Conservation (phyloP, 2,113 vertebrate species). For the Chloropsis hardwickii region DNA sequence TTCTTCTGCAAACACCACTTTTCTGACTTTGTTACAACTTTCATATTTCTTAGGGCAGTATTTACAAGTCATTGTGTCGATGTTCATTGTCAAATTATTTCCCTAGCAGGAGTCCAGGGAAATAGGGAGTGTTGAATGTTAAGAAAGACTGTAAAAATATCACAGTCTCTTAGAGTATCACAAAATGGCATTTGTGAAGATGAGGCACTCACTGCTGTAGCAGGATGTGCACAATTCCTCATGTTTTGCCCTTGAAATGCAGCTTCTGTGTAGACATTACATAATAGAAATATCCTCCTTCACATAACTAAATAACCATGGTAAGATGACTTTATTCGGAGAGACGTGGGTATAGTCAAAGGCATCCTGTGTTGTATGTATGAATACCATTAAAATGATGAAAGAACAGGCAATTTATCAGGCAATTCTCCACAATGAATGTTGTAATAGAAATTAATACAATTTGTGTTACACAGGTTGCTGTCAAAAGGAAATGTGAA, state of each 20-base stretch:
- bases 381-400: neutral
- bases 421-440: neutral
- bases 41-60: neutral
- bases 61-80: neutral
- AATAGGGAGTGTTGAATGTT: neutral
- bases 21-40: neutral
- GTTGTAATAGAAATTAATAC: neutral
- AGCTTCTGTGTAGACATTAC: neutral
- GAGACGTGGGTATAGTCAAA: neutral
- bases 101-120: neutral
- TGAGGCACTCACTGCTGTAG: neutral
- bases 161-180: neutral
- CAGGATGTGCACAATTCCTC: neutral
- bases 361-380: neutral
- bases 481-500: neutral
- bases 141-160: neutral
- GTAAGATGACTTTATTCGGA: neutral
- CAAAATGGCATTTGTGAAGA: neutral
- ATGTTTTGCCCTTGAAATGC: neutral
- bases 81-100: neutral
- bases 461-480: neutral
- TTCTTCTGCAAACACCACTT: neutral
- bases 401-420: neutral
- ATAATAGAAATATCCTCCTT: neutral
- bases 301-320: neutral